phyloP scores from a whole-genome alignment of 2,113 vertebrate genomes.

The Dasyprocta punctata region DNA sequence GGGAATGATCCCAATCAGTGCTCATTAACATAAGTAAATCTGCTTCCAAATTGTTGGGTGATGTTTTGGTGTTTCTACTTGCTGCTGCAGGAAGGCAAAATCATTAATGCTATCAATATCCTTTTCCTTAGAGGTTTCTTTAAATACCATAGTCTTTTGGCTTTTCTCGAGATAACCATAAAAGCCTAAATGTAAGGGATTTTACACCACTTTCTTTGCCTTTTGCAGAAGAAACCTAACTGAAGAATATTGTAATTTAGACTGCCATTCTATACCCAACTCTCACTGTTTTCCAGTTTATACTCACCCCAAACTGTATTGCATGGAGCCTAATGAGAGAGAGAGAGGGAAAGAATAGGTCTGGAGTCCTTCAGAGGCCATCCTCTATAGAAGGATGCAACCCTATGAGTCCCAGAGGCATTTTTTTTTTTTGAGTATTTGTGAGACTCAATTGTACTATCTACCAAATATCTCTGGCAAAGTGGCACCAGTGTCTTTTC shows the following conservation, averaged over 20 bases:
- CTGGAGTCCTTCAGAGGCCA: background rate
- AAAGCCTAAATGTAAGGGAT: background rate
- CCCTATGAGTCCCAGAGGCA: background rate
- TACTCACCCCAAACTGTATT: background rate
- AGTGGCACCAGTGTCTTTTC: background rate
- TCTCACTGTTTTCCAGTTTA: background rate
- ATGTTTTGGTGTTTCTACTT: background rate
- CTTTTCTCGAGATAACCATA: background rate
- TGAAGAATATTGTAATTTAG: background rate
- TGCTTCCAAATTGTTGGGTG: background rate
- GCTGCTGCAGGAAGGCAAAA: background rate
- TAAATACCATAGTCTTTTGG: background rate
- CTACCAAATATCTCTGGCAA: background rate
- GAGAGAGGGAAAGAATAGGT: background rate
- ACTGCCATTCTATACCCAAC: background rate
- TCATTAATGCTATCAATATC: background rate
- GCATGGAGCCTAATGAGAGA: background rate
- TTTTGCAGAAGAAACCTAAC: background rate
- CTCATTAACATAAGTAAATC: background rate
- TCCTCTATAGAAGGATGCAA: background rate
- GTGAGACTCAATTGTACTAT: background rate
- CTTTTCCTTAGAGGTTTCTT: background rate
- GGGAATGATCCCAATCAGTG: background rate
- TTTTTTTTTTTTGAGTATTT: background rate
- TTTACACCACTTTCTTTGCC: background rate